These are phyloP conservation scores for Penaeus chinensis DNA, from an alignment of 1,140 invertebrate species.

Conservation along the genomic window DNA sequence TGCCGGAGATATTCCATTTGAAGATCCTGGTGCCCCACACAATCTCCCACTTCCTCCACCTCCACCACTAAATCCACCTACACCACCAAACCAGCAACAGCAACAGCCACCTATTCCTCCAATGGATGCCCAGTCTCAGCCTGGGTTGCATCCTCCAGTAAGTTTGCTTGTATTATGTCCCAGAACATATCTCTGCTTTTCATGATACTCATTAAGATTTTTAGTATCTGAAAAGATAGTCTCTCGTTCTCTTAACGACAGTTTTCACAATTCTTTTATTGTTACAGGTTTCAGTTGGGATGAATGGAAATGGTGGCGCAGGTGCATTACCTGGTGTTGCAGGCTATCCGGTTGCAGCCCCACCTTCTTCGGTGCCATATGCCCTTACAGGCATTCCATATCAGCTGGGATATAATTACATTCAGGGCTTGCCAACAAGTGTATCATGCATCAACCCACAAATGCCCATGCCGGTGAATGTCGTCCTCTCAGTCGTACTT, in stretches of 20 bases:
- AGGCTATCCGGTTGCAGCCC: slow-evolving; percentile 49
- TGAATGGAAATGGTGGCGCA: slow-evolving; percentile 42
- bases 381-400: slow-evolving; percentile 55
- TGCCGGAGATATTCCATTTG: slow-evolving; percentile 39
- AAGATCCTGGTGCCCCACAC: slow-evolving; percentile 37
- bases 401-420: slow-evolving; percentile 59
- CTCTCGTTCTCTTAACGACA: no score
- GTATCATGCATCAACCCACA: slow-evolving; percentile 61
- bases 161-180: neutral
- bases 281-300: slow-evolving; percentile 48
- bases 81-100: slow-evolving; percentile 50
- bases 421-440: slow-evolving; percentile 52
- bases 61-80: slow-evolving; percentile 48
- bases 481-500: neutral
- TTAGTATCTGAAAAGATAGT: no score
- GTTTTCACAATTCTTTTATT: neutral
- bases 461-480: slow-evolving; percentile 56
- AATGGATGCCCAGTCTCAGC: slow-evolving; percentile 32
- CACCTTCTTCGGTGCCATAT: slow-evolving; percentile 53
- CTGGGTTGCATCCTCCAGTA: slow-evolving; percentile 50
- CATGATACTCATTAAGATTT: no score
- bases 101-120: slow-evolving; percentile 34
- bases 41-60: slow-evolving; percentile 47
- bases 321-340: slow-evolving; percentile 45
- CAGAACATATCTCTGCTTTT: no score